Evolutionary conservation across 2,797 vertebrate species (phyloP), one percentile per base, ranked within the genome.

Genomic region (Falco cherrug): DNA sequence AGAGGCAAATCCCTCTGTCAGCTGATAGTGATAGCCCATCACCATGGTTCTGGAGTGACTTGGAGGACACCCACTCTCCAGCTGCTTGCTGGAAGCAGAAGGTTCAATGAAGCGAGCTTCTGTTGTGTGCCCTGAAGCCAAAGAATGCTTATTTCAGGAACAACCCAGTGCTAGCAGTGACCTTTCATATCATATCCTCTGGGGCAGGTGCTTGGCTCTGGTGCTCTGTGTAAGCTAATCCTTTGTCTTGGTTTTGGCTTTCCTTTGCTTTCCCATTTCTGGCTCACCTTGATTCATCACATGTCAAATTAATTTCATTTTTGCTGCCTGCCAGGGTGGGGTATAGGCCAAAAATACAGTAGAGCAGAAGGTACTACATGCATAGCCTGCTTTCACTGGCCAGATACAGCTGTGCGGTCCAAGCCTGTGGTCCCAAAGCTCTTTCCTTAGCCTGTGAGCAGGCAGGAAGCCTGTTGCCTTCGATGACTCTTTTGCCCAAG

Each of bases 161-260:
- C 37, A 90, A 16, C 15, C 24, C 53, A 26, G n/a, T 73, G 15
- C 33, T 71, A 50, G 61, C 45, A 57, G 35, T 76, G 83, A 92
- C 63, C 47, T 87, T 92, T 82, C 0, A 0, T 87, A 56, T 60
- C 15, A 8, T 60, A 20, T 33, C 43, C 43, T 84, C 37, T 82
- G 63, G 21, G 48, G 33, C 47, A 63, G 47, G 33, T 8, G 7
- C 35, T 93, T 56, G 54, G 26, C 70, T 93, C 50, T 78, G 31
- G 24, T 77, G 26, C 59, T 89, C 67, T 61, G 8, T 65, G 54
- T 76, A 81, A 79, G 41, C 37, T 33, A n/a, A 22, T n/a, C n/a
- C 18, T 93, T 76, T 87, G 70, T 68, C 61, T 82, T 67, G 25
- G 8, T 76, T 94, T 94, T 93, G 86, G 50, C 77, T 94, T 93